Percentiles rank a stretch among this genome's conserved stretches.
phyloP scores from a whole-genome alignment of 2,113 vertebrate genomes.

The Grammomys surdaster region DNA sequence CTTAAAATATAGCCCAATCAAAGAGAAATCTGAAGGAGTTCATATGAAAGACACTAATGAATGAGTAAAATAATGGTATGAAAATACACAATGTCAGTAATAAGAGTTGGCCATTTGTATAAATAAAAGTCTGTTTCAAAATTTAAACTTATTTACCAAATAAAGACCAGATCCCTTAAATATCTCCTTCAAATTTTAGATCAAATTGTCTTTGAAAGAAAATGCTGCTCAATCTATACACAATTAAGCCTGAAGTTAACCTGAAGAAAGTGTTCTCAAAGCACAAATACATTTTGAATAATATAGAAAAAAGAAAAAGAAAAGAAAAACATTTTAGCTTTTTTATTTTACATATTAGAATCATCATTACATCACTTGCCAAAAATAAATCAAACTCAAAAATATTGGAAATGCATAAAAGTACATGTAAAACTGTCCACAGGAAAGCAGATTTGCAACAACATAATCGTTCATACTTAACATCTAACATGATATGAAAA shows the following conservation, averaged over 20 bases:
- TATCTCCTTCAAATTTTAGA: conserved; percentile 22
- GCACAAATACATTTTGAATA: conserved; percentile 9
- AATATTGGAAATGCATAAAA: background rate
- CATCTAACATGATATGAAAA: background rate
- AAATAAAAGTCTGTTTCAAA: conserved; percentile 1
- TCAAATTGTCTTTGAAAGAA: conserved; percentile 35
- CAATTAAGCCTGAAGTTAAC: conserved; percentile 45
- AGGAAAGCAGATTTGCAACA: background rate
- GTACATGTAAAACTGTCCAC: background rate
- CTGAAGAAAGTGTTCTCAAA: background rate
- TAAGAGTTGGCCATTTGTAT: background rate
- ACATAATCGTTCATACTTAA: background rate
- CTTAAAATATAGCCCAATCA: background rate
- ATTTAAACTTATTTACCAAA: conserved; percentile 33
- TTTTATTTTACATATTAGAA: conserved; percentile 18
- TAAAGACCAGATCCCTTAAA: conserved; percentile 10
- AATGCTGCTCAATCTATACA: conserved; percentile 18
- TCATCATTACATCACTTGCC: background rate
- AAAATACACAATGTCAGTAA: background rate
- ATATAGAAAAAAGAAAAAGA: background rate
- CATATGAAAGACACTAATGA: conserved; percentile 3
- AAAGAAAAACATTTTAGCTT: conserved; percentile 28
- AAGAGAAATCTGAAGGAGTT: conserved; percentile 41
- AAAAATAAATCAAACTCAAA: conserved; percentile 47
- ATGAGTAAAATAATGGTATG: conserved; percentile 20